Evolutionary conservation across 2,888 invertebrate genomes (phyloP).

Genomic region (Pristionchus exspectatus): DNA sequence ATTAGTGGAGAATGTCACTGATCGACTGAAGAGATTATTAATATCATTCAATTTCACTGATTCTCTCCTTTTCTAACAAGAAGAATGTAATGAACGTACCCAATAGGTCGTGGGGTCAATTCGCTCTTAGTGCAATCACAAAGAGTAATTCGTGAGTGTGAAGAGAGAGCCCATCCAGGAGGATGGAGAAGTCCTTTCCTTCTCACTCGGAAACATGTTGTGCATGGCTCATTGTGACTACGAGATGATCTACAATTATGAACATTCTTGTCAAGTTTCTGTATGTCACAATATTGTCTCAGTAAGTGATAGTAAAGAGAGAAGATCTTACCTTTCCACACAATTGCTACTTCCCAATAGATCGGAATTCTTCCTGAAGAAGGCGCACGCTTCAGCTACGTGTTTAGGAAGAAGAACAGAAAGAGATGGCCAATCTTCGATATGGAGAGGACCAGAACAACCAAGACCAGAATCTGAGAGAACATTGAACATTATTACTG

Average conservation of each 20-base stretch:
- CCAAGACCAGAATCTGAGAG: slow-evolving; percentile 77
- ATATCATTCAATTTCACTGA: background rate
- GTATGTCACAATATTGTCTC: background rate
- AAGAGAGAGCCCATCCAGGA: slow-evolving; percentile 57
- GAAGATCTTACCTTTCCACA: slow-evolving; percentile 61
- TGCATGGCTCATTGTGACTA: slow-evolving; percentile 63
- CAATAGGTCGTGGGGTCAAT: slow-evolving; percentile 49
- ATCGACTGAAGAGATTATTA: background rate
- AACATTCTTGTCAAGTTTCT: background rate
- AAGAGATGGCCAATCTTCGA: slow-evolving; percentile 94
- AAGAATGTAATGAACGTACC: background rate
- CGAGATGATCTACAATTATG: slow-evolving; percentile 38
- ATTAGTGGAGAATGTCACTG: slow-evolving; percentile 32
- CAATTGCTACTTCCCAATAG: slow-evolving; percentile 70
- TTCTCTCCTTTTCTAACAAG: background rate
- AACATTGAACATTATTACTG: background rate
- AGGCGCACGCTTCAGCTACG: slow-evolving; percentile 78
- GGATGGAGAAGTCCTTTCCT: slow-evolving; percentile 57
- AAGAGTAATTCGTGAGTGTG: background rate
- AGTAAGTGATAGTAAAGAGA: background rate
- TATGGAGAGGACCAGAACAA: slow-evolving; percentile 82
- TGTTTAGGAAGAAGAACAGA: slow-evolving; percentile 90
- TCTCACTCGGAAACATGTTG: slow-evolving; percentile 72
- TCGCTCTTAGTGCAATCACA: slow-evolving; percentile 60
- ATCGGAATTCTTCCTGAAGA: slow-evolving; percentile 77